Percentiles rank a stretch among this genome's conserved stretches.
Evolutionary conservation across 2,113 vertebrate species (phyloP).

Genomic region (Cheirogaleus medius): DNA sequence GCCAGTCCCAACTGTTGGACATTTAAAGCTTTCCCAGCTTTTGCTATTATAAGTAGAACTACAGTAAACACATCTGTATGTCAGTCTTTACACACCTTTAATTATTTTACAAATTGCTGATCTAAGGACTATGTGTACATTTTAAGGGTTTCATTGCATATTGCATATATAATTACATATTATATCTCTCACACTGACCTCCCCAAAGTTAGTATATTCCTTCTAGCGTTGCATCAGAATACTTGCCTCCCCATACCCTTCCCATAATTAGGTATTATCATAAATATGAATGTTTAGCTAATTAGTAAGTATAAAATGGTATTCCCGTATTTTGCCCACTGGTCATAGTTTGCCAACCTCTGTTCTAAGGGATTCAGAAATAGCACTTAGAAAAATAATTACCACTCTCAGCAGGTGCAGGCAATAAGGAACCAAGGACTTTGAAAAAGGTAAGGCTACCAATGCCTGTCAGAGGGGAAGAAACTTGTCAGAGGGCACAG

Average conservation of each 20-base stretch:
- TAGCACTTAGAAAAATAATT: background rate
- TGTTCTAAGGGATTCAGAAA: background rate
- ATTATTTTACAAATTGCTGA: slow-evolving; percentile 8
- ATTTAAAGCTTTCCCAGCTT: background rate
- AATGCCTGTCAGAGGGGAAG: background rate
- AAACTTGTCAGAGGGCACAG: background rate
- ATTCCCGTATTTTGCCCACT: background rate
- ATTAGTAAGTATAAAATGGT: background rate
- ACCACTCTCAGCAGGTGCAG: background rate
- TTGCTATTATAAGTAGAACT: background rate
- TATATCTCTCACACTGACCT: background rate
- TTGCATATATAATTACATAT: background rate
- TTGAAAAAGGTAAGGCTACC: background rate
- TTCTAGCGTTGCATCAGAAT: background rate
- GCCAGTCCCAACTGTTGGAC: background rate
- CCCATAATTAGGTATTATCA: background rate
- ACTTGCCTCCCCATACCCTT: background rate
- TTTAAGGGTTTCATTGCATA: background rate
- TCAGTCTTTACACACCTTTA: background rate
- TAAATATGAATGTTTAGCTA: background rate
- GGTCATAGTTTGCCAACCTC: background rate
- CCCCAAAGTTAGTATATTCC: background rate
- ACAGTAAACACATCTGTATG: background rate
- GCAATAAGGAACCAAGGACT: background rate
- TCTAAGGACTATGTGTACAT: background rate